These are phyloP conservation scores for Sebastes aleutianus DNA, from an alignment of 2,797 vertebrate genomes.

Conservation along the genomic window DNA sequence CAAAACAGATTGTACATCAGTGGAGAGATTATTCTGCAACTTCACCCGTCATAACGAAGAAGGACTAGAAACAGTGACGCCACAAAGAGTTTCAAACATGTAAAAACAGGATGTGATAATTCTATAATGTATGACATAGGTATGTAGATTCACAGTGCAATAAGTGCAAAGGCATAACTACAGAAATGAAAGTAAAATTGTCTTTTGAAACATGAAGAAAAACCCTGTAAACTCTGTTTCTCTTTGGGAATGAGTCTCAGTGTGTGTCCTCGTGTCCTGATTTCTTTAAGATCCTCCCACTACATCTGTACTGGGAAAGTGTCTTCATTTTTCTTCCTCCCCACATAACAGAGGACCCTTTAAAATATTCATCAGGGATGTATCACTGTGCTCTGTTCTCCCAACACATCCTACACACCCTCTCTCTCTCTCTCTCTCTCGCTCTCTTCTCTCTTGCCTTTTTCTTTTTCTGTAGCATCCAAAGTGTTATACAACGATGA, in stretches of 20 bases:
- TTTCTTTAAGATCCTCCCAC: constrained; percentile 22
- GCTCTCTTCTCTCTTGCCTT: background rate
- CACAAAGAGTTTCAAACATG: background rate
- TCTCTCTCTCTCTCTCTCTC: background rate
- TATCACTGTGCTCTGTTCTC: constrained; percentile 53
- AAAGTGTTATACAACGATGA: constrained; percentile 63
- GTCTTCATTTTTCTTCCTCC: constrained; percentile 44
- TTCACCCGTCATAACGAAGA: background rate
- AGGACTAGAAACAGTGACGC: background rate
- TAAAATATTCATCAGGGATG: constrained; percentile 66
- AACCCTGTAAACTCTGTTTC: background rate
- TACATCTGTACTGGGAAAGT: background rate
- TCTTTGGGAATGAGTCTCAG: constrained; percentile 15
- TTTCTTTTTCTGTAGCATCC: constrained; percentile 46
- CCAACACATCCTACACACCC: constrained; percentile 58
- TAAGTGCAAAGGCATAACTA: background rate
- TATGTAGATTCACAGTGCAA: background rate
- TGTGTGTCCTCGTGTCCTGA: constrained; percentile 12
- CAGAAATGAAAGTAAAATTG: background rate
- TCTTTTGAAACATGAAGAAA: background rate
- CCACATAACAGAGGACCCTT: constrained; percentile 38
- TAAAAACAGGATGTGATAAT: background rate
- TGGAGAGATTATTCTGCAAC: background rate
- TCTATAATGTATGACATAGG: background rate
- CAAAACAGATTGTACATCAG: background rate